Base-by-base conservation (phyloP, 2,113 vertebrate species). In the Leucopsar rothschildi region DNA sequence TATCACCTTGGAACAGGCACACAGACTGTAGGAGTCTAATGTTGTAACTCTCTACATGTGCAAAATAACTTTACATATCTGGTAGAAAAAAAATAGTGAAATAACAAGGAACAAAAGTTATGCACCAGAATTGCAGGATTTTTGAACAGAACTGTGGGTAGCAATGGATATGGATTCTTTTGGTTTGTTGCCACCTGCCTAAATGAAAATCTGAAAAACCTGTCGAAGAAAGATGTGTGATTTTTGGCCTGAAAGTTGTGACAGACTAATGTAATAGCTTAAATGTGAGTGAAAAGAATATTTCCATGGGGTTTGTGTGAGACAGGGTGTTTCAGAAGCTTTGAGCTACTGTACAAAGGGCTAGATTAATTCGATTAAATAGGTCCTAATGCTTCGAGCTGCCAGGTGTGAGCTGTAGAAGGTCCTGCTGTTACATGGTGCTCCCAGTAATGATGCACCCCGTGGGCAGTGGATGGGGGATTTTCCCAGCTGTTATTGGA, bases 11-110 rank as follows among this genome's bases (percentile, higher is more conserved):
- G 5, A 85, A 59, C 24, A 57, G 52, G 44, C 35, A 35, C 16
- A 35, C 10, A 50, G 70, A 14, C 35, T 76, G 72, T 90, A 68
- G 70, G 86, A 92, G 61, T 77, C 83, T 94, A 92, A 92, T 66
- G 82, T 94, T 66, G 82, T 94, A 96, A 92, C 96, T 96, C 78
- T 94, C 50, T 59, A 95, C 68, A 86, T 96, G 85, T 94, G 60
- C 14, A 91, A 91, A 95, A 90, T 91, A 73, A 71, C 61, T 88
- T 88, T n/a, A 88, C 18, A 6, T 92, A 65, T 70, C 63, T 79
- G n/a, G 11, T 84, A 83, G 84, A 68, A 88, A 92, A 92, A 61
- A 90, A 52, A 87, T 60, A 89, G 52, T 90, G 76, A 79, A 90
- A 83, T 91, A 88, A 60, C 64, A 92, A 79, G 55, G 40, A 90